Conservation (phyloP, 2,797 vertebrate species). For the Pachyuromys duprasi region DNA sequence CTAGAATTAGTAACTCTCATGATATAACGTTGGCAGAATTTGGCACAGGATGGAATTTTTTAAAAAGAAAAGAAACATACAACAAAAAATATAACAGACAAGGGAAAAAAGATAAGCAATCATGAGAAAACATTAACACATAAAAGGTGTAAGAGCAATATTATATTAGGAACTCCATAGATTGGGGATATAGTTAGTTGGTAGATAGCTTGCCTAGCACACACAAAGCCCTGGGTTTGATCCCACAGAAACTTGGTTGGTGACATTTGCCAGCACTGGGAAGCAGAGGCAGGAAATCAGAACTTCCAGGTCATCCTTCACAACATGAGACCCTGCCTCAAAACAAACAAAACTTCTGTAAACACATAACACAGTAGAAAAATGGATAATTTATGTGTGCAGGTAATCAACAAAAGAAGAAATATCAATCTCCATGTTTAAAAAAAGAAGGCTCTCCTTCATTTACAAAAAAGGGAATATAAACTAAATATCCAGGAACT, state of each 20-base stretch:
- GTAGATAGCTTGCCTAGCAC: neutral
- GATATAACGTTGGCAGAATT: conserved; percentile 16
- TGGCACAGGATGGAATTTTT: neutral
- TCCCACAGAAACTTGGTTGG: neutral
- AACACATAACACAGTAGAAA: conserved; percentile 21
- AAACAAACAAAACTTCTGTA: neutral
- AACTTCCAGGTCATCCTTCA: neutral
- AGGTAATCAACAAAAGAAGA: neutral
- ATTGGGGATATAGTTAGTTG: neutral
- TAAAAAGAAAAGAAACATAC: neutral
- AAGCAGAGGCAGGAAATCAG: neutral
- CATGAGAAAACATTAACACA: conserved; percentile 46
- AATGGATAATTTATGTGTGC: neutral
- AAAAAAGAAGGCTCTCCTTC: conserved; percentile 5
- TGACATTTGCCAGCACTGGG: neutral
- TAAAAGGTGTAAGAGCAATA: neutral
- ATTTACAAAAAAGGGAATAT: neutral
- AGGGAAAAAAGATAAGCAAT: conserved; percentile 40
- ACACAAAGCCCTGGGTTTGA: neutral
- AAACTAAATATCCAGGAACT: conserved; percentile 29
- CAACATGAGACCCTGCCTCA: neutral
- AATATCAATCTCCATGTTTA: conserved; percentile 22
- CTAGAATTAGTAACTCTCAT: conserved; percentile 19
- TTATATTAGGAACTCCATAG: neutral
- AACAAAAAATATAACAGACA: neutral